These are phyloP conservation scores for Saturnia japonica DNA, from an alignment of 2,888 invertebrate species.

Conservation along the genomic window DNA sequence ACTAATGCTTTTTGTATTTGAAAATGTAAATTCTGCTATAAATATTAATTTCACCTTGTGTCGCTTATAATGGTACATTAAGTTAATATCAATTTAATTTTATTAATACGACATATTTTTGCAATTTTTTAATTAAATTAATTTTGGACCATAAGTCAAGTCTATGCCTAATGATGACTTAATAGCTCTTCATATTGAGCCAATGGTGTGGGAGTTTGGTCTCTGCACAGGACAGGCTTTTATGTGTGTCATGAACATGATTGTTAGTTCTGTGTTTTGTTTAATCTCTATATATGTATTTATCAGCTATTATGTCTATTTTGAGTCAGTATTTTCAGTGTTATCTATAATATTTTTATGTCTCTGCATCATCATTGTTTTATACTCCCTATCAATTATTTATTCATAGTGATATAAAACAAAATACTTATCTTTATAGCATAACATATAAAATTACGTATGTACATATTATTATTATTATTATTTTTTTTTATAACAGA, in stretches of 20 bases:
- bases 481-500: constrained; percentile 35
- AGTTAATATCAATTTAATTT: no score
- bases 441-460: neutral
- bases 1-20: no score
- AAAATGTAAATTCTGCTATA: no score
- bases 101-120: no score
- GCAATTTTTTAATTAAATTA: neutral
- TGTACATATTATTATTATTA: no score
- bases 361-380: neutral
- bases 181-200: neutral
- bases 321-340: neutral
- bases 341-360: neutral
- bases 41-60: no score
- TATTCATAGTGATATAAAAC: neutral
- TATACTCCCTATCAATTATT: neutral
- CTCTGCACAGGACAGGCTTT: no score
- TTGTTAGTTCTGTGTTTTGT: neutral
- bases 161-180: neutral
- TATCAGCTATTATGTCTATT: neutral
- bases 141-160: neutral
- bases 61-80: no score
- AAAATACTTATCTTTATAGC: neutral
- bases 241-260: no score
- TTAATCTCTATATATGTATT: neutral
- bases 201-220: neutral